Base-by-base conservation (phyloP, 2,797 vertebrate genomes). In the Pangasius djambal region DNA sequence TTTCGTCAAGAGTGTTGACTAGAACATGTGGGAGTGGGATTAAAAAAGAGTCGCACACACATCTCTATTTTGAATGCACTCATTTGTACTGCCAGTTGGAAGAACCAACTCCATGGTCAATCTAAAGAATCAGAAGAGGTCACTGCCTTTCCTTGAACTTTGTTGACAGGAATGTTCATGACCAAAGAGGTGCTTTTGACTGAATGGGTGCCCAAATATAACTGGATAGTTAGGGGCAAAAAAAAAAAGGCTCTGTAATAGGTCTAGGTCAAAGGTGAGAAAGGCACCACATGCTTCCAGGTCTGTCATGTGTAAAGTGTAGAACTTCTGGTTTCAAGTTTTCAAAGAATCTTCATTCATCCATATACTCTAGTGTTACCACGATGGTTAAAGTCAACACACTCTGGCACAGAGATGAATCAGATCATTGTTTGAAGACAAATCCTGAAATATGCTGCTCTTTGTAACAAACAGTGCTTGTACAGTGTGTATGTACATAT, bases 261-360 rank as follows among this genome's bases (percentile, higher is more conserved):
- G 52, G 59, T 91, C 70, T 52, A 81, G 90, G 89, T 91, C 87
- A 91, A 88, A 89, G 91, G 88, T 91, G 75, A 85, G 69, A 0
- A 15, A 74, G 83, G 57, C 70, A 81, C 87, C 89, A 83, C 90
- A 89, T 92, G 90, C 89, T 90, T 65, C 85, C 83, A 67, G 87
- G 78, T 89, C 79, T 72, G 78, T 88, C 89, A 90, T 89, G 90
- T 89, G 83, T 91, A 81, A 92, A 78, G 75, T 69, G 78, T 74
- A 50, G 86, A 77, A 79, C 79, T 86, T 90, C 57, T 40, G 18
- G 89, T 89, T 91, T 89, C 69, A 7, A 22, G 34, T 61, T 61
- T 90, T 83, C 88, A 70, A 86, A 70, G 84, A 88, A 75, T 48
- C 70, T 87, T 81, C 87, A 83, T 50, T 83, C 20, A 52, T 78